These are phyloP conservation scores for Drosophila miranda DNA, from an alignment of 1,140 invertebrate genomes.

Conservation along the genomic window DNA sequence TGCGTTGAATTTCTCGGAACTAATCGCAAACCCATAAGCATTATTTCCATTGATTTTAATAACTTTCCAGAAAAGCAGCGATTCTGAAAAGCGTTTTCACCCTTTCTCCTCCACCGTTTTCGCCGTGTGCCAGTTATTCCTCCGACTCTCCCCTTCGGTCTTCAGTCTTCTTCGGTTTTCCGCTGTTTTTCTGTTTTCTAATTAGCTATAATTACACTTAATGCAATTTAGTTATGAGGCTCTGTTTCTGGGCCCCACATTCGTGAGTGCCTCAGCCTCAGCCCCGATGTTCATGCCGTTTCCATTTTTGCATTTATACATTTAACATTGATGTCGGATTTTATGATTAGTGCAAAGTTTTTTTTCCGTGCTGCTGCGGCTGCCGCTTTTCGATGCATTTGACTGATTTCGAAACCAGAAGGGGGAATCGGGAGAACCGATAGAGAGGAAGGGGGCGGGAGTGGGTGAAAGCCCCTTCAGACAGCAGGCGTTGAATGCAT, in stretches of 20 bases:
- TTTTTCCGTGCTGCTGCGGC: constrained; percentile 42
- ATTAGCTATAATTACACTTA: constrained; percentile 81
- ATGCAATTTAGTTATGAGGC: constrained; percentile 77
- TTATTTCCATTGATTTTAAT: constrained; percentile 64
- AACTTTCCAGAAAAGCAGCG: constrained; percentile 53
- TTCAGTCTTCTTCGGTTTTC: constrained; percentile 34
- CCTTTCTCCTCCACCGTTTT: constrained; percentile 15
- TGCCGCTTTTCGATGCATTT: constrained; percentile 55
- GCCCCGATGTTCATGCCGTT: constrained; percentile 44
- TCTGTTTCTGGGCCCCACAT: constrained; percentile 51
- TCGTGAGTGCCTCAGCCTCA: constrained; percentile 50
- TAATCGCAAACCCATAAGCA: constrained; percentile 50
- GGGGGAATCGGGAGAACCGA: neutral
- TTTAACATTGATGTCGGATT: constrained; percentile 53
- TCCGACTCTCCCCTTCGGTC: constrained; percentile 28
- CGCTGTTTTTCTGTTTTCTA: constrained; percentile 60
- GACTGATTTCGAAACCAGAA: constrained; percentile 44
- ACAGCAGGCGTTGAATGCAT: constrained; percentile 61
- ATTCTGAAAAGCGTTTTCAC: constrained; percentile 38
- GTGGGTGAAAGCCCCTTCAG: constrained; percentile 25
- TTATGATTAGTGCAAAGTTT: constrained; percentile 55
- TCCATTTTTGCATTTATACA: constrained; percentile 59
- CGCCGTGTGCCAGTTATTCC: constrained; percentile 51
- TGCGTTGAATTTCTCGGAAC: constrained; percentile 20
- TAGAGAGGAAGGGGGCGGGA: constrained; percentile 20